Percentiles rank a stretch among this genome's conserved stretches.
These are phyloP conservation scores for Malaclemys terrapin DNA, from an alignment of 2,113 vertebrate genomes.

Conservation along the genomic window DNA sequence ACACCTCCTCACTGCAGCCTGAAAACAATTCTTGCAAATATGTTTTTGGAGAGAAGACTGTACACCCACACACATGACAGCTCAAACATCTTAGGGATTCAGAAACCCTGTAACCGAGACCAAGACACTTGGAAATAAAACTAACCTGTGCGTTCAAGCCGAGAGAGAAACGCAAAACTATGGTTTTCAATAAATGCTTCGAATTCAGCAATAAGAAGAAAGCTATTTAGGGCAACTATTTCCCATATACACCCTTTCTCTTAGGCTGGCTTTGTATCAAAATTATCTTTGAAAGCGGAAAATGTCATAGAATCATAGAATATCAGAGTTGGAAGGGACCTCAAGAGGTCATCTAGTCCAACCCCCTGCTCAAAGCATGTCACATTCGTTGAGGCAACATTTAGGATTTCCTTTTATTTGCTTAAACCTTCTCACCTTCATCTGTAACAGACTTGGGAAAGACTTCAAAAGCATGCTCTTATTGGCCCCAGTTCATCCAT, in stretches of 20 bases:
- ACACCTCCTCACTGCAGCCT: constrained; percentile 8
- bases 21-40: not conserved
- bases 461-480: too few species aligned
- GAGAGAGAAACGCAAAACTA: not conserved
- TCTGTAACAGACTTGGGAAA: not conserved
- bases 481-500: not conserved
- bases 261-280: not conserved
- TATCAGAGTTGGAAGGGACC: too few species aligned
- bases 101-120: rapidly evolving
- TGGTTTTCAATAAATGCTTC: not conserved
- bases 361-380: too few species aligned
- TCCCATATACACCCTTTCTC: not conserved
- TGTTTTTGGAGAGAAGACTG: not conserved
- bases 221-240: not conserved
- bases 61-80: rapidly evolving
- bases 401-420: not conserved
- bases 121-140: not conserved
- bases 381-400: not conserved
- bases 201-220: not conserved
- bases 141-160: not conserved
- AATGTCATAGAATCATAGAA: too few species aligned
- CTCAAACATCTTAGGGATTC: not conserved
- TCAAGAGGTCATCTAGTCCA: too few species aligned
- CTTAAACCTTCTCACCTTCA: rapidly evolving
- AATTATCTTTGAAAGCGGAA: not conserved